Evolutionary conservation across 2,113 vertebrate genomes (phyloP).

Genomic region (Phaetusa simplex): DNA sequence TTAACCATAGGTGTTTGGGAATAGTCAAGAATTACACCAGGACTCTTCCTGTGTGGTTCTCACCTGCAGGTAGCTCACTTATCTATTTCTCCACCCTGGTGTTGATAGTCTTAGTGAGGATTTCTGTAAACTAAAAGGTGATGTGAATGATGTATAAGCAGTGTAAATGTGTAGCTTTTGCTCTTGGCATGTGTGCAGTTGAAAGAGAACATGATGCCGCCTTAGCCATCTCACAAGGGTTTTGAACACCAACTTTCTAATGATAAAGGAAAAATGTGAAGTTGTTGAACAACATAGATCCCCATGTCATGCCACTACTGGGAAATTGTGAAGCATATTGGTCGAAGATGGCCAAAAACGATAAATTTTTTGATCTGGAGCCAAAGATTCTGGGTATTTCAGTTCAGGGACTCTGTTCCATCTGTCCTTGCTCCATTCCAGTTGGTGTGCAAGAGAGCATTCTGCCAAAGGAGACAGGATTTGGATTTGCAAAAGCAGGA

Average conservation of each 20-base stretch:
- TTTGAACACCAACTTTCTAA: background rate
- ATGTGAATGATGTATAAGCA: background rate
- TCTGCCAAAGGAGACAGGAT: background rate
- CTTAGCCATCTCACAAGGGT: background rate
- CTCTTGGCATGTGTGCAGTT: background rate
- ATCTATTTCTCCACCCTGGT: background rate
- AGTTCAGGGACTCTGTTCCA: background rate
- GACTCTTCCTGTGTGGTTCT: background rate
- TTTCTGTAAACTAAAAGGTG: background rate
- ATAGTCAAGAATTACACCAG: background rate
- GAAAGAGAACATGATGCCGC: background rate
- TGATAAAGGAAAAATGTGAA: background rate
- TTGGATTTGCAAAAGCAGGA: background rate
- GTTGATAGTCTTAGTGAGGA: background rate
- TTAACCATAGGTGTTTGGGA: background rate
- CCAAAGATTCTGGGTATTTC: background rate
- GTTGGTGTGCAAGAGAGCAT: background rate
- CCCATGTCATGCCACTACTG: background rate
- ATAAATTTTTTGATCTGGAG: background rate
- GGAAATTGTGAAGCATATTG: background rate
- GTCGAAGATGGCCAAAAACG: background rate
- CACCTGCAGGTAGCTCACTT: background rate
- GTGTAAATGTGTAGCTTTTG: background rate
- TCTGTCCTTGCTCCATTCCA: slow-evolving; percentile 14
- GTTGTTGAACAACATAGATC: background rate